phyloP scores from a whole-genome alignment of 2,797 vertebrate species.

The Mormyrus proboscirostris region DNA sequence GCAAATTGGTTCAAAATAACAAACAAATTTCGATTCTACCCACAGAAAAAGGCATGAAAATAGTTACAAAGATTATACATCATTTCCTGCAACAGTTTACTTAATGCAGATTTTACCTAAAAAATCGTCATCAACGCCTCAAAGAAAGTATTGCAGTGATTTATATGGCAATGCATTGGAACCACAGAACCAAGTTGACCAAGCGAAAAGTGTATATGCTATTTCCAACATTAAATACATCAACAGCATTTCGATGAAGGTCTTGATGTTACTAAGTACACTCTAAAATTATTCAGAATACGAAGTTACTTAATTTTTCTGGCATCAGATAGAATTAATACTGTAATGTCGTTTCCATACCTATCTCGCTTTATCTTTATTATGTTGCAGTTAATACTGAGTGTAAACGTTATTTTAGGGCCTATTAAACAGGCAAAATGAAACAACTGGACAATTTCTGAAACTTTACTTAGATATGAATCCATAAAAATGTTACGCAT shows the following conservation, averaged over 20 bases:
- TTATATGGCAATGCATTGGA: not conserved
- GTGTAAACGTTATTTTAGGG: not conserved
- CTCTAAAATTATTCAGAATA: not conserved
- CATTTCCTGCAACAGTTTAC: not conserved
- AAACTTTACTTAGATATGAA: not conserved
- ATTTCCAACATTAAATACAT: not conserved
- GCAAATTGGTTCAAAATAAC: conserved; percentile 1
- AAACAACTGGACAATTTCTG: not conserved
- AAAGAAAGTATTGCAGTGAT: not conserved
- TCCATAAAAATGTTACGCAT: not conserved
- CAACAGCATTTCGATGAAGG: not conserved
- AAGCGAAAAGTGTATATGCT: not conserved
- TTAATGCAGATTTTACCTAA: not conserved
- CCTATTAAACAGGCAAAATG: not conserved
- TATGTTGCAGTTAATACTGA: not conserved
- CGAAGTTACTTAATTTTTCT: not conserved
- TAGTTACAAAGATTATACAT: not conserved
- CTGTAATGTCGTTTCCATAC: not conserved
- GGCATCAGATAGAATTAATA: not conserved
- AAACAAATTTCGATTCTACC: not conserved
- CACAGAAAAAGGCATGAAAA: not conserved
- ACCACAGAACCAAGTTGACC: not conserved
- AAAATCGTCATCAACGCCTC: not conserved
- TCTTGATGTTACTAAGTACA: not conserved
- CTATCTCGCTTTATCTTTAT: not conserved